Evolutionary conservation across 2,113 vertebrate genomes (phyloP).

Genomic region (Addax nasomaculatus): DNA sequence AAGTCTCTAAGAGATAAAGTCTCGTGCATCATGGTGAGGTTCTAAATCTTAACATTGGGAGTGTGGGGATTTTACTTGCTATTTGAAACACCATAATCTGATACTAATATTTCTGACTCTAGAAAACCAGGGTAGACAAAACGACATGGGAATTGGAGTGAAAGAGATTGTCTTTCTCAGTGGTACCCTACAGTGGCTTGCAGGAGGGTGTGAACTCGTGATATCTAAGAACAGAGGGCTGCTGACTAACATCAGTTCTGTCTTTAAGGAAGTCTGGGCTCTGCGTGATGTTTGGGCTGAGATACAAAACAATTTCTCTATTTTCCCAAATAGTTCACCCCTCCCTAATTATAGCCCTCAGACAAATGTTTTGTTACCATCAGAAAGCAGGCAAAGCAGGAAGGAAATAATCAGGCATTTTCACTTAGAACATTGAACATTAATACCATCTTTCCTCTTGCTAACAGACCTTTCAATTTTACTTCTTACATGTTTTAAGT

Average conservation of each 20-base stretch:
- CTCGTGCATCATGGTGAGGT: not conserved
- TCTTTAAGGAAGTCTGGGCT: constrained; percentile 75
- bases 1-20: not conserved
- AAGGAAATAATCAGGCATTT: constrained; percentile 83
- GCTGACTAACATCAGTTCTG: constrained; percentile 33
- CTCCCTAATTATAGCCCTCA: constrained; percentile 82
- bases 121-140: constrained; percentile 3
- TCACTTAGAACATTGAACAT: constrained; percentile 78
- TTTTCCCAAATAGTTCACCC: constrained; percentile 80
- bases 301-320: constrained; percentile 79
- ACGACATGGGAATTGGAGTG: not conserved
- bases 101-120: not conserved
- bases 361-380: constrained; percentile 80
- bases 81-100: not conserved
- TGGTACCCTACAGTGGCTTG: not conserved
- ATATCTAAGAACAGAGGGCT: not conserved
- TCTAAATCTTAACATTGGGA: not conserved
- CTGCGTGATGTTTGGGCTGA: constrained; percentile 77
- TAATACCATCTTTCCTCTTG: constrained; percentile 71
- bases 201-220: not conserved
- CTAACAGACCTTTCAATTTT: constrained; percentile 82
- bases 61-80: not conserved
- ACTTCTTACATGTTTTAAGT: constrained; percentile 77
- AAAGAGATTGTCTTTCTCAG: not conserved
- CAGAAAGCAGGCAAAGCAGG: constrained; percentile 80